phyloP scores from a whole-genome alignment of 2,797 vertebrate species.

The Cyclopterus lumpus region DNA sequence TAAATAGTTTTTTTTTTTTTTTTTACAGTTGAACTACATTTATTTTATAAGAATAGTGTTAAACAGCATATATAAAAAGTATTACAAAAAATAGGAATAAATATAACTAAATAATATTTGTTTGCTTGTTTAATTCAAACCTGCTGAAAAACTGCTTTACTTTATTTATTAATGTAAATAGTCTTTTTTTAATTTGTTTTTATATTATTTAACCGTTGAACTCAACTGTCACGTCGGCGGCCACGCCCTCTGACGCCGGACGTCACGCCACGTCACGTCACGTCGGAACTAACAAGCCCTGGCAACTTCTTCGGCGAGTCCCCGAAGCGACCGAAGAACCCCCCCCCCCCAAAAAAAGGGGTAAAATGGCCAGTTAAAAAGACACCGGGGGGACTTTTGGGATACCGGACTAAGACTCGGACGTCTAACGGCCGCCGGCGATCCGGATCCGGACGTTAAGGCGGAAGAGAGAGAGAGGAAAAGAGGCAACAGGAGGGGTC shows the following conservation, averaged over 20 bases:
- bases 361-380: not conserved
- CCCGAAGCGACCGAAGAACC: constrained; percentile 39
- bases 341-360: not conserved
- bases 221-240: constrained; percentile 26
- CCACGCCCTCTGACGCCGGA: constrained; percentile 49
- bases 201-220: not conserved
- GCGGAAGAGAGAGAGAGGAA: too few species aligned
- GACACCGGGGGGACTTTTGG: accelerated
- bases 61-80: too few species aligned
- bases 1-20: not conserved
- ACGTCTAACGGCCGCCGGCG: too few species aligned
- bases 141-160: too few species aligned
- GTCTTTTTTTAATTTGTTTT: not conserved
- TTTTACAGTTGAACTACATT: too few species aligned
- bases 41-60: too few species aligned
- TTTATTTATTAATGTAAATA: not conserved
- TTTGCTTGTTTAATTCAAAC: too few species aligned
- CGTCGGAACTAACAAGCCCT: constrained; percentile 28
- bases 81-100: too few species aligned
- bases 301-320: constrained; percentile 66
- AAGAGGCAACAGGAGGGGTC: too few species aligned
- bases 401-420: too few species aligned
- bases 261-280: constrained; percentile 34
- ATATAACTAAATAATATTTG: too few species aligned
- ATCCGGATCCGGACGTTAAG: too few species aligned